Evolutionary conservation across 2,113 vertebrate species (phyloP).

Genomic region (Xiphophorus hellerii): DNA sequence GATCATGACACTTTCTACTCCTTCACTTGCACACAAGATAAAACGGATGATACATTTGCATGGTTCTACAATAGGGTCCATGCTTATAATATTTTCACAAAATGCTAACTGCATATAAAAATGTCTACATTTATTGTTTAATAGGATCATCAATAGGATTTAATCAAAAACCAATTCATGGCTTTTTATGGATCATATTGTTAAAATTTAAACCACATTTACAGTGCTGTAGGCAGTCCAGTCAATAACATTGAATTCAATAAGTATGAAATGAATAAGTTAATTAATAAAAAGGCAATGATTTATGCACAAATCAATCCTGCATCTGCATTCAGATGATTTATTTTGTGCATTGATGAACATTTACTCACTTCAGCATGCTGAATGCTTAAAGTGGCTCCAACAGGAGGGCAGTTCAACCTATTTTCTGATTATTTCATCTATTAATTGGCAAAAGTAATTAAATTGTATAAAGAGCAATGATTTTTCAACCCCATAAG

Average conservation of each 20-base stretch:
- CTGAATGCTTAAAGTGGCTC: background rate
- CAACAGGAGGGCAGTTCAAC: background rate
- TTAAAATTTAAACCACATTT: too few relatives aligned
- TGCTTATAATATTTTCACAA: background rate
- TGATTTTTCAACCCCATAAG: background rate
- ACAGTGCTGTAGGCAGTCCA: too few relatives aligned
- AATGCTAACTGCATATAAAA: background rate
- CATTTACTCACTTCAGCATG: background rate
- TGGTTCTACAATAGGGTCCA: background rate
- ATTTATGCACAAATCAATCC: too few relatives aligned
- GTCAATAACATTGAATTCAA: too few relatives aligned
- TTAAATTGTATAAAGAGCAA: background rate
- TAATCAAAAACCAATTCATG: too few relatives aligned
- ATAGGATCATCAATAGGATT: background rate
- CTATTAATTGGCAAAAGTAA: background rate
- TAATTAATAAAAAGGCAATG: too few relatives aligned
- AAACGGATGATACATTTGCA: background rate
- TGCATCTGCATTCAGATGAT: background rate
- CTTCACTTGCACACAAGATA: too few relatives aligned
- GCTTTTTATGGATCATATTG: too few relatives aligned
- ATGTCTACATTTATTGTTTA: background rate
- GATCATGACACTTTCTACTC: too few relatives aligned
- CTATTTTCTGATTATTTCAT: background rate
- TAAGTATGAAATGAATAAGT: too few relatives aligned
- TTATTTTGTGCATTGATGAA: background rate